Percentiles rank a stretch among this genome's conserved stretches.
Evolutionary conservation across 2,113 vertebrate species (phyloP).

Genomic region (Stegostoma tigrinum): DNA sequence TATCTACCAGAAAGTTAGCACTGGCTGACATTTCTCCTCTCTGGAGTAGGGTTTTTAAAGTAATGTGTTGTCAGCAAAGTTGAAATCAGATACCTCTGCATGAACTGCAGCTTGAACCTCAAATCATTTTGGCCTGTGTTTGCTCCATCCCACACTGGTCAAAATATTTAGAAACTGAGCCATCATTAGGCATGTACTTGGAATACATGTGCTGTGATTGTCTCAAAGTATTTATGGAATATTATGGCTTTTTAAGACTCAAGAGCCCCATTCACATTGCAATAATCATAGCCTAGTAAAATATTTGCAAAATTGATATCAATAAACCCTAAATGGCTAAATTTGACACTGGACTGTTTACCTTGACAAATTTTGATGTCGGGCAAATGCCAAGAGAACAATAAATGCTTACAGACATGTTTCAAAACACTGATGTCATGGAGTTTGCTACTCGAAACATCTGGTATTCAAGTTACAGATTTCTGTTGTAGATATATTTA

Average conservation of each 20-base stretch:
- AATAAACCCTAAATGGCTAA: conserved; percentile 12
- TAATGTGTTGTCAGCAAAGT: no score
- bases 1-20: no score
- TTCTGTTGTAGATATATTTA: conserved; percentile 18
- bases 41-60: no score
- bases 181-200: not conserved
- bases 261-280: conserved; percentile 25
- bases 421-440: conserved; percentile 20
- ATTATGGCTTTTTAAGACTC: conserved; percentile 8
- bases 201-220: no score
- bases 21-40: no score
- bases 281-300: conserved; percentile 1
- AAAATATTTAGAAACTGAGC: not conserved
- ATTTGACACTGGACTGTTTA: conserved; percentile 15
- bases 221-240: conserved; percentile 18
- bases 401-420: conserved; percentile 26
- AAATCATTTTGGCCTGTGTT: not conserved
- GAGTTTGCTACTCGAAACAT: conserved; percentile 12
- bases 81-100: no score
- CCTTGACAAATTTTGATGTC: conserved; percentile 33
- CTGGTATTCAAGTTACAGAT: conserved; percentile 6
- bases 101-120: not conserved
- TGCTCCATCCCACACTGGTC: not conserved
- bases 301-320: conserved; percentile 27
- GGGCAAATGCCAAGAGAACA: conserved; percentile 23